These are phyloP conservation scores for Tetramorium alpestre DNA, from an alignment of 1,140 invertebrate species.

Conservation along the genomic window DNA sequence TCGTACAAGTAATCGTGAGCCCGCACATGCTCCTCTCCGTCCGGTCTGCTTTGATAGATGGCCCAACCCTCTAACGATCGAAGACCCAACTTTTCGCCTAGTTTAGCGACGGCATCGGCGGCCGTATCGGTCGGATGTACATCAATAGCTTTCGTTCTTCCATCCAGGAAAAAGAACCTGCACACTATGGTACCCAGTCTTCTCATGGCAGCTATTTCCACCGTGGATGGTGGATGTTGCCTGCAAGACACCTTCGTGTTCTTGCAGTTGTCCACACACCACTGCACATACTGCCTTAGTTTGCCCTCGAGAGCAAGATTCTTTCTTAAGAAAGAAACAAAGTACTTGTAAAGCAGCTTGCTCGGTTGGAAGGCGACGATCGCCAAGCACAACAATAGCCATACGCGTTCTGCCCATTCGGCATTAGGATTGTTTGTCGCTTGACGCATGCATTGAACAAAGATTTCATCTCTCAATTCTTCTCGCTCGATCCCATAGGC, in stretches of 20 bases:
- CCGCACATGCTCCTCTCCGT: constrained; percentile 96
- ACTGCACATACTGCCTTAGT: constrained; percentile 94
- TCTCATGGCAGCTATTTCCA: constrained; percentile 97
- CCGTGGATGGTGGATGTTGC: constrained; percentile 94
- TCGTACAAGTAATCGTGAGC: constrained; percentile 97
- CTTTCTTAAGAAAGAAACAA: constrained; percentile 92
- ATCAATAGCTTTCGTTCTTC: constrained; percentile 97
- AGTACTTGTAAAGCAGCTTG: constrained; percentile 92
- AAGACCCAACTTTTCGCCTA: constrained; percentile 95
- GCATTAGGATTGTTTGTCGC: constrained; percentile 93
- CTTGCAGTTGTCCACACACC: constrained; percentile 97
- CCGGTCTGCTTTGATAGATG: constrained; percentile 94
- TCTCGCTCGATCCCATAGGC: constrained; percentile 95
- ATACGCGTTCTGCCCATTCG: constrained; percentile 93
- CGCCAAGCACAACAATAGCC: constrained; percentile 95
- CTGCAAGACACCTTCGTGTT: constrained; percentile 93
- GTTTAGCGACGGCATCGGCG: constrained; percentile 93
- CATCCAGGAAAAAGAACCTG: constrained; percentile 97
- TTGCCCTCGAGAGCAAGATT: constrained; percentile 90
- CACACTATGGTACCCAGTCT: constrained; percentile 96
- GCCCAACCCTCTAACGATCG: constrained; percentile 96
- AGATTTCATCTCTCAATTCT: constrained; percentile 95
- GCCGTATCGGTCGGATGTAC: constrained; percentile 98
- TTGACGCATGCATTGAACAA: constrained; percentile 94
- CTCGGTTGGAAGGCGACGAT: constrained; percentile 97